phyloP scores from a whole-genome alignment of 2,888 invertebrate species.

The Drosophila cyrtoloma region DNA sequence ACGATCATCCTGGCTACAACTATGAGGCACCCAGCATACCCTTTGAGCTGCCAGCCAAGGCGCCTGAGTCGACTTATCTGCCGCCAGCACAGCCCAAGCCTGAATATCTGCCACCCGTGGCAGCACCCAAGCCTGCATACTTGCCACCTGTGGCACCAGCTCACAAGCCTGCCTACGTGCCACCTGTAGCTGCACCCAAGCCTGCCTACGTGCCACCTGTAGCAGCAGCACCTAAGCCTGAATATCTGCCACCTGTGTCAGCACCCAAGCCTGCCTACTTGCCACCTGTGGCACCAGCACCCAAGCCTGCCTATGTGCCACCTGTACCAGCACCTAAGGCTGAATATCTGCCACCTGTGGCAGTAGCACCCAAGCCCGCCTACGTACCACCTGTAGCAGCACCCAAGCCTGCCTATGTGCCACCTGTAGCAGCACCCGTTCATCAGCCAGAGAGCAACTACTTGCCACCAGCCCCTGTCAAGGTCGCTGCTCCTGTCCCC shows the following conservation, averaged over 20 bases:
- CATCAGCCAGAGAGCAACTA: constrained; percentile 43
- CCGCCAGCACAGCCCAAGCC: constrained; percentile 56
- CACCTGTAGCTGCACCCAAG: constrained; percentile 32
- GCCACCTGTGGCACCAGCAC: constrained; percentile 54
- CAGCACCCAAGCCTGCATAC: constrained; percentile 43
- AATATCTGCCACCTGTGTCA: constrained; percentile 23
- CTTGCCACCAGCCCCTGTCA: constrained; percentile 52
- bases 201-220: constrained; percentile 33
- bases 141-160: constrained; percentile 56
- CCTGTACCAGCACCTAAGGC: constrained; percentile 27
- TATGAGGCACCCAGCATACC: constrained; percentile 59
- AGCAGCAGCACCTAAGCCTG: constrained; percentile 48
- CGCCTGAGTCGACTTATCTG: constrained; percentile 44
- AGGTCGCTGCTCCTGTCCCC: constrained; percentile 16
- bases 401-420: constrained; percentile 37
- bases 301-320: constrained; percentile 30
- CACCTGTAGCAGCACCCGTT: constrained; percentile 33
- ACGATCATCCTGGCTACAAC: constrained; percentile 74
- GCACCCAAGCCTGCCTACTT: constrained; percentile 45
- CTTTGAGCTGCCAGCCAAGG: constrained; percentile 60
- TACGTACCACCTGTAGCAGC: constrained; percentile 58
- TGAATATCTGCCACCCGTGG: constrained; percentile 27
- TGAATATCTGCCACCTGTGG: constrained; percentile 51
- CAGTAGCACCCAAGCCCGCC: constrained; percentile 17
- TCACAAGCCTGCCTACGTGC: constrained; percentile 35